Percentiles rank a stretch among this genome's conserved stretches.
phyloP scores from a whole-genome alignment of 2,888 invertebrate species.

The Kryphioiulus occultus region DNA sequence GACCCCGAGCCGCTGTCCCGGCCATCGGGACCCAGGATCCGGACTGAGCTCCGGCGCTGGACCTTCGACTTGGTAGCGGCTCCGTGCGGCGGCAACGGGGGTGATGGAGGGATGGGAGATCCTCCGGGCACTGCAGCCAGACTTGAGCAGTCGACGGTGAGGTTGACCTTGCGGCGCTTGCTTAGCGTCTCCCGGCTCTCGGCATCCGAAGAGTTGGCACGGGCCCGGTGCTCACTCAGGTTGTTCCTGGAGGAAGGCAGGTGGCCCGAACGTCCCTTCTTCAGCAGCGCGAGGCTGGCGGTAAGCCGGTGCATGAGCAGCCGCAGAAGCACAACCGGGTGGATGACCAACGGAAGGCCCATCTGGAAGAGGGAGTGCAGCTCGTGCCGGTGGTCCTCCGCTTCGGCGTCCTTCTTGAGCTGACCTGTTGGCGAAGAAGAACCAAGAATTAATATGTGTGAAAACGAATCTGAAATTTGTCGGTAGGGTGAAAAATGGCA shows the following conservation, averaged over 20 bases:
- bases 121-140: constrained; percentile 55
- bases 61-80: constrained; percentile 56
- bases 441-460: too few species aligned
- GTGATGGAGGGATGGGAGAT: constrained; percentile 47
- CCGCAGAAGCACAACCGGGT: constrained; percentile 68
- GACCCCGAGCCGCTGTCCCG: constrained; percentile 60
- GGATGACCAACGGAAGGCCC: constrained; percentile 66
- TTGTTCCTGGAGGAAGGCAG: constrained; percentile 57
- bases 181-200: constrained; percentile 63
- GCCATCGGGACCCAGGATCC: constrained; percentile 54
- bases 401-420: constrained; percentile 41
- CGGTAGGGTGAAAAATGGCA: too few species aligned
- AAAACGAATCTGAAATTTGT: too few species aligned
- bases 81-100: constrained; percentile 34
- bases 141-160: constrained; percentile 61
- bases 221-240: not conserved
- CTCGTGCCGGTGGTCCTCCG: constrained; percentile 50
- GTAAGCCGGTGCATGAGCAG: constrained; percentile 68
- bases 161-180: constrained; percentile 62
- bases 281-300: constrained; percentile 60
- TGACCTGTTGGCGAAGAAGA: constrained; percentile 18
- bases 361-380: constrained; percentile 63
- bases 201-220: constrained; percentile 55
- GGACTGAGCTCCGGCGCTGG: constrained; percentile 51
- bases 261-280: constrained; percentile 57